Evolutionary conservation across 2,797 vertebrate species (phyloP), one percentile per base, ranked within the genome.

Genomic region (Phylloscopus collybita): DNA sequence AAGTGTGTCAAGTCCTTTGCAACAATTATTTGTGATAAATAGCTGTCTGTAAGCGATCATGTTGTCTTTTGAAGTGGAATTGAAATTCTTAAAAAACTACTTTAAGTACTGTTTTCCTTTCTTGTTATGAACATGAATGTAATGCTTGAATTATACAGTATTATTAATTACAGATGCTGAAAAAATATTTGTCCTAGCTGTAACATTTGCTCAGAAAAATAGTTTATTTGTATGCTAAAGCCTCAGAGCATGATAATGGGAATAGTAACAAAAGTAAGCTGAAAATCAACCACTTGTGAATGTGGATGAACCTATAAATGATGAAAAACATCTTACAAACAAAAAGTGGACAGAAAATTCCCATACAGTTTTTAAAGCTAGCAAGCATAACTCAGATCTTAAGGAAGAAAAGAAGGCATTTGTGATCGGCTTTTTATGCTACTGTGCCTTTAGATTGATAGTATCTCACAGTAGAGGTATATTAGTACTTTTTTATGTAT

Each of bases 401-500:
- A 40, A 60, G 86, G 74, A 73, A 10, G 57, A 69, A 86, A 95
- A 88, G 53, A 18, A 32, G 40, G 51, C 56, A 16, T 88, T 95
- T 16, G 13, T 90, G 36, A 38, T 57, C 29, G 47, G 53, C 62
- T 80, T 96, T 70, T 79, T 93, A 61, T 69, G 76, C 88, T 92
- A 26, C 92, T 83, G 79, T 70, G 72, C 70, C 57, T 94, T 89
- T 88, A 80, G 96, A 96, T 92, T 95, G 96, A 96, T 96, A 95
- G 94, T 88, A 90, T 96, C 92, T 54, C 49, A 49, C 59, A 56
- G 72, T 20, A 88, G 92, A 96, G 92, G 96, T 97, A 94, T 97
- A 91, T 92, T 92, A 84, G 96, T 95, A 91, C 92, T 98, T 97
- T 88, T 90, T 25, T 85, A 44, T 79, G 42, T 79, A 57, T 96